A percentile compares a stretch with the other conserved stretches of the same genome.
These are phyloP conservation scores for Dicycla oo DNA, from an alignment of 2,888 invertebrate species.

Conservation along the genomic window DNA sequence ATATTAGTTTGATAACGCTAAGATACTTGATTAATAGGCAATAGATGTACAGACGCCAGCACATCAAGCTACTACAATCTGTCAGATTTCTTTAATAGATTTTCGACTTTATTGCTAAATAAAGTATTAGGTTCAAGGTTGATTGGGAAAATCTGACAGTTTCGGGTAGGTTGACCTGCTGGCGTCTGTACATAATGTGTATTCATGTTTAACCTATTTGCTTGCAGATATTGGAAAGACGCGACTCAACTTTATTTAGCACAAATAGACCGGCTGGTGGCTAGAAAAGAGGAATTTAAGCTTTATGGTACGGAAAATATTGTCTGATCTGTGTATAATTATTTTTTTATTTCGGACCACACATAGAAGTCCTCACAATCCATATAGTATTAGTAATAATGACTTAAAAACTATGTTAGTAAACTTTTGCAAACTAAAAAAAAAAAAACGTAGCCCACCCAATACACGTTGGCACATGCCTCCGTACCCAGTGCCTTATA, in stretches of 20 bases:
- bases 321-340: background rate
- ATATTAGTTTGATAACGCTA: background rate
- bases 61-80: too few relatives aligned
- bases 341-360: background rate
- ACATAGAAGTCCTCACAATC: background rate
- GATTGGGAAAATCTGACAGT: too few relatives aligned
- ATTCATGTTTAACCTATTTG: background rate
- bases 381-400: background rate
- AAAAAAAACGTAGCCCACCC: background rate
- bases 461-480: too few relatives aligned
- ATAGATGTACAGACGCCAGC: too few relatives aligned
- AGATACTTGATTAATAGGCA: background rate
- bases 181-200: too few relatives aligned
- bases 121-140: too few relatives aligned
- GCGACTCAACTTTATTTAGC: slow-evolving; percentile 89
- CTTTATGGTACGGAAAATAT: slow-evolving; percentile 70
- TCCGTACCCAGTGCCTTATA: too few relatives aligned
- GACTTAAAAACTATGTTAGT: background rate
- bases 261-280: slow-evolving; percentile 87
- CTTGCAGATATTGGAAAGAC: slow-evolving; percentile 89
- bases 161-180: too few relatives aligned
- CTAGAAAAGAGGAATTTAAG: slow-evolving; percentile 84
- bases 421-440: background rate
- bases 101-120: too few relatives aligned
- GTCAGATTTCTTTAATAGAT: too few relatives aligned